Evolutionary conservation across 2,113 vertebrate species (phyloP).

Genomic region (Amphiprion ocellaris): DNA sequence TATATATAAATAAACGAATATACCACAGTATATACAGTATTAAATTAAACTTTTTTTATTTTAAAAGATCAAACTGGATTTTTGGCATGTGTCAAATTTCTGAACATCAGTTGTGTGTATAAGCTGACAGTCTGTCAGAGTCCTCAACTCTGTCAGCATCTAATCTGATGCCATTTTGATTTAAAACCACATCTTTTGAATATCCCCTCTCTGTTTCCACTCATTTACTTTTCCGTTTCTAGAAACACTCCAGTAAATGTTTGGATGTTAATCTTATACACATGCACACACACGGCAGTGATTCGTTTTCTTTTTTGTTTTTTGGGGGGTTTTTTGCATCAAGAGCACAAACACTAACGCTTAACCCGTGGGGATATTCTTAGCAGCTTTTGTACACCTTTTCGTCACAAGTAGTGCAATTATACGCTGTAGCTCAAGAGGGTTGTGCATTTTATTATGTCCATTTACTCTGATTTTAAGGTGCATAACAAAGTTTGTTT

Average conservation of each 20-base stretch:
- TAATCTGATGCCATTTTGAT: constrained; percentile 29
- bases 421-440: constrained; percentile 55
- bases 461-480: constrained; percentile 54
- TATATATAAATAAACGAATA: constrained; percentile 48
- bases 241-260: constrained; percentile 29
- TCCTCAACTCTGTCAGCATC: constrained; percentile 36
- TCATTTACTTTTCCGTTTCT: constrained; percentile 10
- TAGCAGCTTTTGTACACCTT: constrained; percentile 57
- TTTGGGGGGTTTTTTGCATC: not conserved
- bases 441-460: constrained; percentile 51
- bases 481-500: constrained; percentile 50
- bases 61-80: constrained; percentile 78
- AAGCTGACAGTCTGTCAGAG: constrained; percentile 71
- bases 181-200: constrained; percentile 15
- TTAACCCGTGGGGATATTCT: constrained; percentile 44
- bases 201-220: constrained; percentile 22
- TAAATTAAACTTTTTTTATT: constrained; percentile 80
- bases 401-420: constrained; percentile 51
- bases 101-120: constrained; percentile 68
- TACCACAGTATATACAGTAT: constrained; percentile 80
- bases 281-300: not conserved
- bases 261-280: constrained; percentile 21
- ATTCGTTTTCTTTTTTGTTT: too few species aligned
- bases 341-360: constrained; percentile 18
- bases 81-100: constrained; percentile 69